Evolutionary conservation across 2,113 vertebrate genomes (phyloP).

Genomic region (Saguinus imperator): DNA sequence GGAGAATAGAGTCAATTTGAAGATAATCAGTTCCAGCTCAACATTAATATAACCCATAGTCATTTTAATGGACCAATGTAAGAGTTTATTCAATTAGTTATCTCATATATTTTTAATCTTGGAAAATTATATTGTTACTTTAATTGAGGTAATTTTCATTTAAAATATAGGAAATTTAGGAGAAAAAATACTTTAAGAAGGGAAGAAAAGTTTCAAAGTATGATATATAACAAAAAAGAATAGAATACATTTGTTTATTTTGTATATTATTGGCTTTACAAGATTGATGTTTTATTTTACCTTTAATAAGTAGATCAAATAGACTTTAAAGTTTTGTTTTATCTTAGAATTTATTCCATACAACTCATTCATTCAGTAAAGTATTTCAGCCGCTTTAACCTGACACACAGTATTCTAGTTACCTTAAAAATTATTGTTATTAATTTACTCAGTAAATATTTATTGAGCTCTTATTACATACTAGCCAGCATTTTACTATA

Average conservation of each 20-base stretch:
- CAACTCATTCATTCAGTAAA: slow-evolving; percentile 13
- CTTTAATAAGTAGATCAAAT: neutral
- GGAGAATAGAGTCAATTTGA: slow-evolving; percentile 17
- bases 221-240: neutral
- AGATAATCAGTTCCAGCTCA: slow-evolving; percentile 20
- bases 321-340: neutral
- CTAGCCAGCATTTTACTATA: neutral
- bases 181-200: neutral
- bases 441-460: slow-evolving; percentile 29
- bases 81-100: slow-evolving; percentile 40
- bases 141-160: slow-evolving; percentile 26
- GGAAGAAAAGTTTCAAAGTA: neutral
- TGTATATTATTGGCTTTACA: neutral
- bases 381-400: neutral
- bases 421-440: neutral
- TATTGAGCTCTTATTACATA: neutral
- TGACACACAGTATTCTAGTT: neutral
- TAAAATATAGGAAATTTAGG: neutral
- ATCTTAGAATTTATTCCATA: neutral
- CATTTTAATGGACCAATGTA: slow-evolving; percentile 33
- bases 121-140: neutral
- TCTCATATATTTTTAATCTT: slow-evolving; percentile 42
- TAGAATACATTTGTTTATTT: neutral
- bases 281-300: neutral
- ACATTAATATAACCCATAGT: slow-evolving; percentile 6